Conservation (phyloP, 2,113 vertebrate species). For the Sterrhoptilus dennistouni region DNA sequence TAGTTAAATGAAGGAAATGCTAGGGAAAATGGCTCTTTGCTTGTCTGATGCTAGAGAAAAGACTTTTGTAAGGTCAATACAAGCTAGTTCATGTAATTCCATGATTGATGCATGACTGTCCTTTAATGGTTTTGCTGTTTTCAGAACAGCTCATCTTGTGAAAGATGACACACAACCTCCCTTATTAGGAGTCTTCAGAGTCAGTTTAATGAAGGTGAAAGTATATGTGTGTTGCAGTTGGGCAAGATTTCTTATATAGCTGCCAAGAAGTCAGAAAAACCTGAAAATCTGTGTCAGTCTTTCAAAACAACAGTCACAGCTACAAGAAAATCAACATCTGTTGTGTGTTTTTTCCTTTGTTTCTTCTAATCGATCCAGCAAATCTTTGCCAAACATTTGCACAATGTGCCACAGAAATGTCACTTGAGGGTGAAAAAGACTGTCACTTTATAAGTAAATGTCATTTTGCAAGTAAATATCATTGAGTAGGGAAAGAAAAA, state of each 20-base stretch:
- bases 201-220: constrained; percentile 20
- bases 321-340: constrained; percentile 70
- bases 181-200: background rate
- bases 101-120: background rate
- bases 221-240: background rate
- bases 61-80: background rate
- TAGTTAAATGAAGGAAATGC: background rate
- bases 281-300: constrained; percentile 57
- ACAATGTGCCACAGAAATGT: constrained; percentile 71
- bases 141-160: background rate
- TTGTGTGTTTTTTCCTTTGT: constrained; percentile 42
- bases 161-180: background rate
- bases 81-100: background rate
- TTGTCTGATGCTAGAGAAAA: background rate
- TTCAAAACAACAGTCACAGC: constrained; percentile 69
- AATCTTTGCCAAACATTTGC: constrained; percentile 72
- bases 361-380: constrained; percentile 67
- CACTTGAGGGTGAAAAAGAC: constrained; percentile 67
- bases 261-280: constrained; percentile 59
- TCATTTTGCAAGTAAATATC: constrained; percentile 73
- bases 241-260: constrained; percentile 7
- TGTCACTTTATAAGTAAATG: constrained; percentile 76
- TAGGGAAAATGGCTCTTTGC: background rate
- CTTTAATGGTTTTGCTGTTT: background rate
- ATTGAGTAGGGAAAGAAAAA: constrained; percentile 41